Base-by-base conservation (phyloP, 2,888 invertebrate species). In the Girardia tigrina region DNA sequence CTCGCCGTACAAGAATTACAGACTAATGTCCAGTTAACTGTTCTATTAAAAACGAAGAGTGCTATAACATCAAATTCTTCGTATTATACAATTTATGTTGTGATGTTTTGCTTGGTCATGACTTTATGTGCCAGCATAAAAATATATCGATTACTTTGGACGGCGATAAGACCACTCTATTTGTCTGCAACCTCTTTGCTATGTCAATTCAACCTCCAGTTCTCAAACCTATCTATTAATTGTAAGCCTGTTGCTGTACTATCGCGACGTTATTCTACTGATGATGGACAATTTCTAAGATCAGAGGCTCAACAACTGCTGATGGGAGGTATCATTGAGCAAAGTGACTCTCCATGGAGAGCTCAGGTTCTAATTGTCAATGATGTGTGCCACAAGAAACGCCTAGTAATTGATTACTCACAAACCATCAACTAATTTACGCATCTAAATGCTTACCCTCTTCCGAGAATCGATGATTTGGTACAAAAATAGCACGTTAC, bases 381-480 rank as follows among this genome's bases (percentile, higher is more conserved):
- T 73, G 26, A 26, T 6, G 28, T 28, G 12, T 28, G 29, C 28
- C 71, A 74, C 27, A 74, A 72, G 72, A 72, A 73, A 26, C 26
- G 14, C 14, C 72, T 74, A 70, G 72, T 74, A 29, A 74, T 74
- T 74, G 73, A 73, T 20, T 73, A 75, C 29, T 75, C 28, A 23
- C 75, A 20, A 28, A 75, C 75, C 20, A 26, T 75, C 20, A 75
- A 75, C 29, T 29, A 75, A 6, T 75, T 75, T 6, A 75, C 75
- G 27, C 28, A 29, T 23, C 29, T 76, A 26, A n/a, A 75, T 75
- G 74, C 75, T 75, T 75, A 29, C 29, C 75, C 75, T 27, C 29
- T 75, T 26, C 75, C 75, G 26, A 28, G 74, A 20, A 75, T 75
- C 74, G 75, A 75, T 28, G 75, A 75, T 76, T 23, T 75, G 20